Conservation (phyloP, 2,113 vertebrate genomes). For the Oncorhynchus masou region DNA sequence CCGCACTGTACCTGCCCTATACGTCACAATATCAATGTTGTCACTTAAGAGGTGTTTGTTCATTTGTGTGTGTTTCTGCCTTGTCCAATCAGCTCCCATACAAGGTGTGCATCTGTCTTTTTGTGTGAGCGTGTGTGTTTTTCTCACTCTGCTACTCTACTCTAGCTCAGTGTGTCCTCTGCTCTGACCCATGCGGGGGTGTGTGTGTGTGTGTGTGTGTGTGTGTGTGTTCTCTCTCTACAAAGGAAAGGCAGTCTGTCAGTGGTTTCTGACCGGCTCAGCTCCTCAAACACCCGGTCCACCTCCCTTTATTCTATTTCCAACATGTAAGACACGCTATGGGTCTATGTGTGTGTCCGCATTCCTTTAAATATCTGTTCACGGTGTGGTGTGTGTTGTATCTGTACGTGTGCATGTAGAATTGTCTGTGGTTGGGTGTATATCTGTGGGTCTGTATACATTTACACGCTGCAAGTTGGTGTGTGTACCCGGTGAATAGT, state of each 20-base stretch:
- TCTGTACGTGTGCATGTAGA: neutral
- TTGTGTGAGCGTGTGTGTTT: neutral
- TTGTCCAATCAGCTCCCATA: too few relatives aligned
- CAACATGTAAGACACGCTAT: slow-evolving; percentile 75
- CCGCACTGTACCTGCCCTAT: too few relatives aligned
- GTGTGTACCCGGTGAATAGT: neutral
- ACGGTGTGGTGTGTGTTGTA: neutral
- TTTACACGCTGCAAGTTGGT: slow-evolving; percentile 5
- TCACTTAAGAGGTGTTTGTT: neutral
- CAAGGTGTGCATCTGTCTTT: slow-evolving; percentile 15
- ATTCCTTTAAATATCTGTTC: neutral
- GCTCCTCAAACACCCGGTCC: slow-evolving; percentile 77
- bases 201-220: slow-evolving; percentile 21
- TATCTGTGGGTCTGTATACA: neutral
- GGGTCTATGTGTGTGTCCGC: slow-evolving; percentile 41
- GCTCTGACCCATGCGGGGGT: neutral
- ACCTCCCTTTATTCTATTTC: slow-evolving; percentile 79
- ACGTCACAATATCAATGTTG: neutral
- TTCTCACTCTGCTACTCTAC: neutral
- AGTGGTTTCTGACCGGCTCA: slow-evolving; percentile 77
- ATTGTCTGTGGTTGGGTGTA: neutral
- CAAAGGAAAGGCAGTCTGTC: slow-evolving; percentile 81
- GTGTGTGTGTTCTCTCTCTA: slow-evolving; percentile 64
- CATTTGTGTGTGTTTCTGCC: neutral
- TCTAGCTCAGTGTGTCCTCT: too few relatives aligned